A percentile compares a stretch with the other conserved stretches of the same genome.
These are phyloP conservation scores for Steatocranus sp. DNA, from an alignment of 2,797 vertebrate species.

Conservation along the genomic window DNA sequence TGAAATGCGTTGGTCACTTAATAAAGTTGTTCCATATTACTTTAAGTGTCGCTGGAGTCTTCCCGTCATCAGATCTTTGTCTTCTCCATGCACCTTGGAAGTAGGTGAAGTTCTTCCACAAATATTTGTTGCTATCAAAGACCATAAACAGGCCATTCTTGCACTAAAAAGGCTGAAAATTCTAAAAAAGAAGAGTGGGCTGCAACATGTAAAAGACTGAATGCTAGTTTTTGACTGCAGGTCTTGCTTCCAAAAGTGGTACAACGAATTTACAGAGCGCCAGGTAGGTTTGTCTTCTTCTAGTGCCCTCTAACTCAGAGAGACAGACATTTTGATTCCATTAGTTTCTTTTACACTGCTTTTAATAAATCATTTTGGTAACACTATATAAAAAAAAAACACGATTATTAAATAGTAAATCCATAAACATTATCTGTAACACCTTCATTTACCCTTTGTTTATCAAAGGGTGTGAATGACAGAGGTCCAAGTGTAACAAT, in stretches of 20 bases:
- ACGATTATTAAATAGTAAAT: background rate
- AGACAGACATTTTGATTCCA: background rate
- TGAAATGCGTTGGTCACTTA: background rate
- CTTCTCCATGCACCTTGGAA: background rate
- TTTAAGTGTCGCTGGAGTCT: background rate
- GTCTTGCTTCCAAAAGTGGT: background rate
- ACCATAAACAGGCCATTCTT: background rate
- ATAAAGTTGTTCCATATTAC: background rate
- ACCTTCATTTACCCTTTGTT: background rate
- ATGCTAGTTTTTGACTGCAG: background rate
- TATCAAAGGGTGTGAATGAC: background rate
- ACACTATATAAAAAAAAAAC: background rate
- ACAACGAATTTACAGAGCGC: rapidly evolving
- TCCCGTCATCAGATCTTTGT: background rate
- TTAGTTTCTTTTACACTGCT: background rate
- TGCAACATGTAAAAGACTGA: background rate
- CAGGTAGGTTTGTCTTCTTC: background rate
- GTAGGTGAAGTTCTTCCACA: background rate
- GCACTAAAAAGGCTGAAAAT: background rate
- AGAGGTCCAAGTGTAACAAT: background rate
- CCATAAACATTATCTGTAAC: background rate
- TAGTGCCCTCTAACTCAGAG: background rate
- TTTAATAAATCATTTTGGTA: background rate
- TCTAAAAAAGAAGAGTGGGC: background rate
- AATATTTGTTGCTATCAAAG: background rate